These are phyloP conservation scores for Anthopleura xanthogrammica DNA, from an alignment of 92 coral and sea anemone genomes.

Conservation along the genomic window DNA sequence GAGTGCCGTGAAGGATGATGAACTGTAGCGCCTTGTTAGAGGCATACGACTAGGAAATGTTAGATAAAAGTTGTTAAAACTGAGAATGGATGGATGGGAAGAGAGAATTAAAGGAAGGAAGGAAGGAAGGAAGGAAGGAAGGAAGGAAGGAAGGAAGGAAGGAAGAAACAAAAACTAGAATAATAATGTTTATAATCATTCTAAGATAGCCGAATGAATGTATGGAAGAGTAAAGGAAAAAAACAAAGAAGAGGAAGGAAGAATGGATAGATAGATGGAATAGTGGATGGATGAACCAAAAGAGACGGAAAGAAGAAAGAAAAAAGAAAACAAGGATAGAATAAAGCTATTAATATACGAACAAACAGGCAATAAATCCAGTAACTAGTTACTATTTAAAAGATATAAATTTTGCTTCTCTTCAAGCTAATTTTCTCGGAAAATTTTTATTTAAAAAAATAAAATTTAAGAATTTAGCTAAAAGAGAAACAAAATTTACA, in stretches of 20 bases:
- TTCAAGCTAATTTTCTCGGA: too few species aligned
- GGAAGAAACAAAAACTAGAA: too few species aligned
- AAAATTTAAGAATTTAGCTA: too few species aligned
- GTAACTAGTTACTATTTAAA: too few species aligned
- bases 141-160: background rate
- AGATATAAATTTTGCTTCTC: too few species aligned
- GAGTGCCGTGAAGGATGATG: slow-evolving; percentile 51
- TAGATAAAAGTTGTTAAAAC: background rate
- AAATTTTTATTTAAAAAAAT: too few species aligned
- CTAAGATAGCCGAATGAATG: background rate
- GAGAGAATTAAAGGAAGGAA: background rate
- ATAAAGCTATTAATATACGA: too few species aligned
- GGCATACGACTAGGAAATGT: slow-evolving; percentile 63
- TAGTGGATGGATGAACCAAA: background rate
- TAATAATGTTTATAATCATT: too few species aligned
- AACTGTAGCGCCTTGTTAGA: slow-evolving; percentile 55
- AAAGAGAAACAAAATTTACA: too few species aligned
- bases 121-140: background rate
- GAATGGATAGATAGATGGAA: background rate
- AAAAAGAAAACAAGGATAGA: background rate
- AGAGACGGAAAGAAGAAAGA: too few species aligned
- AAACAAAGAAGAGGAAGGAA: background rate
- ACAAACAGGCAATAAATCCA: too few species aligned
- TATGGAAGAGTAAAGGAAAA: background rate
- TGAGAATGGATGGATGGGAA: background rate